These are phyloP conservation scores for Pempheris klunzingeri DNA, from an alignment of 2,797 vertebrate genomes.

Conservation along the genomic window DNA sequence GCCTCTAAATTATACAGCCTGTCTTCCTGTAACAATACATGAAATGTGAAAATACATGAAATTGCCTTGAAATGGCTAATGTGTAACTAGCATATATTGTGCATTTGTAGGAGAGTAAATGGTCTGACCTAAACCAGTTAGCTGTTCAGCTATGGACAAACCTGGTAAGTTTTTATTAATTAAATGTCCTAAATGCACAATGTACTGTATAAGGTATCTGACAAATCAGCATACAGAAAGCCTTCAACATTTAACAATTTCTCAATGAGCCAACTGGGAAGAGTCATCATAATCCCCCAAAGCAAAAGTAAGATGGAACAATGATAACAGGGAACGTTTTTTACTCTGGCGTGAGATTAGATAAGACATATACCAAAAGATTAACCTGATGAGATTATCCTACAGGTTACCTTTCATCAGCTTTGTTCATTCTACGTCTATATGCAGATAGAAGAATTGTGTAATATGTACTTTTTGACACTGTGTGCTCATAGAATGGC, in stretches of 20 bases:
- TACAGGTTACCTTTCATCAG: slow-evolving; percentile 2
- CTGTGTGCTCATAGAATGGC: slow-evolving; percentile 6
- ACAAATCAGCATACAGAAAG: background rate
- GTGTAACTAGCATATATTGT: slow-evolving; percentile 13
- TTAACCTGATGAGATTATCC: slow-evolving; percentile 36
- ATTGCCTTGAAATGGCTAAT: slow-evolving; percentile 17
- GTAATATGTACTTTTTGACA: background rate
- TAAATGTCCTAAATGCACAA: background rate
- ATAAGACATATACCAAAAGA: slow-evolving; percentile 63
- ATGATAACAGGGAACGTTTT: slow-evolving; percentile 18
- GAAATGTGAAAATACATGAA: too few species aligned
- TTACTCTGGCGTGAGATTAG: slow-evolving; percentile 50
- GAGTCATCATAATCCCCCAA: background rate
- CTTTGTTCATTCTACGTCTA: background rate
- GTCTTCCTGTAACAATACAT: background rate
- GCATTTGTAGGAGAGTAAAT: slow-evolving; percentile 42
- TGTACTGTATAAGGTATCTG: background rate
- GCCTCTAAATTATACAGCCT: background rate
- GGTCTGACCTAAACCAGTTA: slow-evolving; percentile 46
- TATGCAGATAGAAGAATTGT: slow-evolving; percentile 11
- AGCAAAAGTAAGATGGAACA: slow-evolving; percentile 34
- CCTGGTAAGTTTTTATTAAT: slow-evolving; percentile 70
- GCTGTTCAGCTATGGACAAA: slow-evolving; percentile 80
- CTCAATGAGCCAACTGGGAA: slow-evolving; percentile 9
- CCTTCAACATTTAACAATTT: background rate